Conservation (phyloP, 2,797 vertebrate species). For the Bradypodion ventrale region DNA sequence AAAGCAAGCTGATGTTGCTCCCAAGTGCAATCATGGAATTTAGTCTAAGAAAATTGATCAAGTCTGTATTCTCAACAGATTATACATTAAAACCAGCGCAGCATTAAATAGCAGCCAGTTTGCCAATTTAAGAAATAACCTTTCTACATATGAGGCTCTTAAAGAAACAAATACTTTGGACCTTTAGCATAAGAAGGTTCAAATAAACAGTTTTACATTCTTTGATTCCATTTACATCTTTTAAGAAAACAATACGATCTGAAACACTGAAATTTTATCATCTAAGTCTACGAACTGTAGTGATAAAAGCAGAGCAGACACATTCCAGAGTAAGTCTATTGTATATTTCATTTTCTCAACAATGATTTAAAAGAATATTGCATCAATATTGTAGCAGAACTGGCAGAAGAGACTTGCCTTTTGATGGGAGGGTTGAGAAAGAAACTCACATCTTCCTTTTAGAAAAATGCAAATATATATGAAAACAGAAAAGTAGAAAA, state of each 20-base stretch:
- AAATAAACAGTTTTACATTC: constrained; percentile 70
- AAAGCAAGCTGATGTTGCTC: constrained; percentile 57
- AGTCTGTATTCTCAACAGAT: constrained; percentile 8
- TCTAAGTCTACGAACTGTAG: constrained; percentile 44
- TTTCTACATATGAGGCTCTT: constrained; percentile 23
- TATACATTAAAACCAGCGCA: constrained; percentile 33
- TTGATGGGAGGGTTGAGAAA: constrained; percentile 18
- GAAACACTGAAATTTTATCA: constrained; percentile 25
- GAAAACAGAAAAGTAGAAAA: not conserved
- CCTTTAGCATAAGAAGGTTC: constrained; percentile 69
- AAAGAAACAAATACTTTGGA: constrained; percentile 68
- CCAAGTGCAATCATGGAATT: constrained; percentile 28
- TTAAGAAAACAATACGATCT: constrained; percentile 52
- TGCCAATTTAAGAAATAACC: constrained; percentile 35
- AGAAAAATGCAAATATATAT: constrained; percentile 36
- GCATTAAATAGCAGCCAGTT: constrained; percentile 16
- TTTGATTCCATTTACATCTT: constrained; percentile 70
- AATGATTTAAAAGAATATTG: constrained; percentile 69
- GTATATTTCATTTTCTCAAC: constrained; percentile 32
- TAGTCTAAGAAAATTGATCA: not conserved
- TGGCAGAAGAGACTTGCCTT: constrained; percentile 39
- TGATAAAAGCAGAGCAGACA: constrained; percentile 50
- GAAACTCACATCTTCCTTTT: constrained; percentile 14
- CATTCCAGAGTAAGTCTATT: constrained; percentile 27
- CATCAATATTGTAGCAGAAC: constrained; percentile 53